Evolutionary conservation across 2,113 vertebrate genomes (phyloP), one percentile per base, ranked within the genome.

Genomic region (Engraulis encrasicolus): DNA sequence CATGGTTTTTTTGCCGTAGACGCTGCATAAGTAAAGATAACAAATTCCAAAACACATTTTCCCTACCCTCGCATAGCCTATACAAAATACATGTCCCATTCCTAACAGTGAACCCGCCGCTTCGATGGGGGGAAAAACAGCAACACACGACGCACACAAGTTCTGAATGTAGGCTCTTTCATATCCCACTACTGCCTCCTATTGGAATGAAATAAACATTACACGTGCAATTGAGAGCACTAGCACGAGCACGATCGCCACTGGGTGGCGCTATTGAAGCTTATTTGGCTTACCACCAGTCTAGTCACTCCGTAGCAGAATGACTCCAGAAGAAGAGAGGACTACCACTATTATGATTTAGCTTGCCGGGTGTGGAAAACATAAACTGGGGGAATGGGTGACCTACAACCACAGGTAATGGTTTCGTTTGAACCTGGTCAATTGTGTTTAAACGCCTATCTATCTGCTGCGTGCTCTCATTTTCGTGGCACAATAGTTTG

Each of bases 331-430:
- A 66, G 58, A 66, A 66, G 54, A 58, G 58, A 66, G 23, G 0
- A n/a, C 7, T 9, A 66, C 58, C 23, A 66, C 58, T 66, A 66
- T 66, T 66, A 66, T 66, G 58, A 66, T 66, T 66, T 66, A 66
- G 58, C 58, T 66, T 66, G 58, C 58, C 58, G 58, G 58, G 27
- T 31, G 58, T 31, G 58, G 58, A 66, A 66, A 66, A 66, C 23
- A 66, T 9, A 31, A 66, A 66, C 23, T 58, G 27, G 58, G 20
- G 58, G 58, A 66, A 66, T 66, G 58, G 58, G 58, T 11, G 58
- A 66, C 27, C 27, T 23, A 66, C 58, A 66, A 31, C 58, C 58
- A 12, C 58, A 66, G 58, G 58, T 66, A 66, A 66, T 11, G 12
- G 27, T 66, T 66, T 66, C 7, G 31, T 12, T 7, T 66, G 12